Evolutionary conservation across 2,113 vertebrate species (phyloP).

Genomic region (Bufo bufo): DNA sequence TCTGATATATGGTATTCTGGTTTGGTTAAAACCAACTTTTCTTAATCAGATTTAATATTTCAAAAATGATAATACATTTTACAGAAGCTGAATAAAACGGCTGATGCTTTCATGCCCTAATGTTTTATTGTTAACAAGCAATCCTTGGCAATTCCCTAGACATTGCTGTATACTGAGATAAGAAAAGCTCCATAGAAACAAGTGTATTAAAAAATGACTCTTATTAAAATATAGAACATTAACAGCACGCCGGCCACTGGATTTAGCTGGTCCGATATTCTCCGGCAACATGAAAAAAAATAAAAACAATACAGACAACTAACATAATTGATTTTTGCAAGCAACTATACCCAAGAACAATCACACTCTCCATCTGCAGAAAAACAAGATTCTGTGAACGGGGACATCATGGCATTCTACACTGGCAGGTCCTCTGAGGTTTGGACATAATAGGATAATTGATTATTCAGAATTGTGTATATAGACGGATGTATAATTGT

Average conservation of each 20-base stretch:
- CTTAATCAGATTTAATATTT: not conserved
- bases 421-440: not conserved
- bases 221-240: not conserved
- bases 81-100: not conserved
- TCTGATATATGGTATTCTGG: not conserved
- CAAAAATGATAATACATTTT: not conserved
- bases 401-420: not conserved
- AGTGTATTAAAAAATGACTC: slow-evolving; percentile 4
- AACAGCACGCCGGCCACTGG: not conserved
- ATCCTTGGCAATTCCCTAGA: not conserved
- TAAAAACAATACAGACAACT: slow-evolving; percentile 2
- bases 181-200: slow-evolving; percentile 5
- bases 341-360: not conserved
- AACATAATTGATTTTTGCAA: not conserved
- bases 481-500: not conserved
- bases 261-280: not conserved
- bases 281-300: not conserved
- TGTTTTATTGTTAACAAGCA: not conserved
- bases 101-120: not conserved
- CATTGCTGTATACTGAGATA: not conserved
- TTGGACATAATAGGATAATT: not conserved
- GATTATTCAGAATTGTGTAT: not conserved
- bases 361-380: not conserved
- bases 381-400: not conserved
- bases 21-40: not conserved